These are phyloP conservation scores for Lophura nycthemera DNA, from an alignment of 2,113 vertebrate species.

Conservation along the genomic window DNA sequence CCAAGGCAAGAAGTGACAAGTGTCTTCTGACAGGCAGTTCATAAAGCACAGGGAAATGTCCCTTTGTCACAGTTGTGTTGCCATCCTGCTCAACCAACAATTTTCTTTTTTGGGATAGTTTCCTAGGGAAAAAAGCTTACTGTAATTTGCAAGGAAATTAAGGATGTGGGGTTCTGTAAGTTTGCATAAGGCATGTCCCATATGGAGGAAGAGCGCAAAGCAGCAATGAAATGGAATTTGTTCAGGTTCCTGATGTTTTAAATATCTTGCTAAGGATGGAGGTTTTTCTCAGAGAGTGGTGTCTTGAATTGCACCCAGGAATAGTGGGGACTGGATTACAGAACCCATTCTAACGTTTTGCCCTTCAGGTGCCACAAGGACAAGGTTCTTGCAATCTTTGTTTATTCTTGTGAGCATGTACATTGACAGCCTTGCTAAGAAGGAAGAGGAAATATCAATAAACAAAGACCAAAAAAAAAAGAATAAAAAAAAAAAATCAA, in stretches of 20 bases:
- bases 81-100: background rate
- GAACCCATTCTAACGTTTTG: background rate
- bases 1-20: background rate
- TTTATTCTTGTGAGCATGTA: background rate
- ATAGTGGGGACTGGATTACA: background rate
- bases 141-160: background rate
- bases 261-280: background rate
- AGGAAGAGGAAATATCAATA: background rate
- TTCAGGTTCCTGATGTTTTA: background rate
- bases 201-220: background rate
- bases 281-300: background rate
- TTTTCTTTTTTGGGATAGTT: background rate
- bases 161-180: background rate
- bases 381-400: background rate
- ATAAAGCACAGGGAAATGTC: background rate
- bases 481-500: background rate
- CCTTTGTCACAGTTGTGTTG: background rate
- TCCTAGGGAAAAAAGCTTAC: background rate
- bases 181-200: background rate
- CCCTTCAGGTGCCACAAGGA: background rate
- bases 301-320: background rate
- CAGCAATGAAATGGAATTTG: background rate
- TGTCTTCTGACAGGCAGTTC: background rate
- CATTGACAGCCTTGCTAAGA: background rate
- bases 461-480: background rate